These are phyloP conservation scores for Cheilosia grossa DNA, from an alignment of 2,888 invertebrate species.

Conservation along the genomic window DNA sequence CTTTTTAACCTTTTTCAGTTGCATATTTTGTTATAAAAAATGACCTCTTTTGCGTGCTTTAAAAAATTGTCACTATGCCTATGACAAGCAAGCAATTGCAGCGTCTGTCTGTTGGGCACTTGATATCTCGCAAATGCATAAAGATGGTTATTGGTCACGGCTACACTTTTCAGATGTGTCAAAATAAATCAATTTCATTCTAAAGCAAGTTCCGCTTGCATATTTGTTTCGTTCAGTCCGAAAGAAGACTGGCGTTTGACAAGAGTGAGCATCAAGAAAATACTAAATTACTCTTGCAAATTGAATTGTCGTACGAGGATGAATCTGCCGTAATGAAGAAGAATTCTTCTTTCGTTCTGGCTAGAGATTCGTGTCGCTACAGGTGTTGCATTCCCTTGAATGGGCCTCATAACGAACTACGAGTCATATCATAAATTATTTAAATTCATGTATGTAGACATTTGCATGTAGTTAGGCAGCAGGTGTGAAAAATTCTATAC, in stretches of 20 bases:
- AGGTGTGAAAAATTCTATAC: slow-evolving; percentile 28
- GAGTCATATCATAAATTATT: slow-evolving; percentile 54
- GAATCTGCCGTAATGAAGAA: slow-evolving; percentile 29
- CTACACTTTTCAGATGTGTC: too few species aligned
- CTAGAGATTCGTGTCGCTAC: slow-evolving; percentile 35
- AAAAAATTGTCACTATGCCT: too few species aligned
- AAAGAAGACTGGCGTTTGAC: slow-evolving; percentile 8
- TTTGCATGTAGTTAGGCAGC: slow-evolving; percentile 10
- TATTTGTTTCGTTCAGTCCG: neutral
- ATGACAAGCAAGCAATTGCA: too few species aligned
- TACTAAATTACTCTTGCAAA: slow-evolving; percentile 61
- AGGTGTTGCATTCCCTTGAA: slow-evolving; percentile 58
- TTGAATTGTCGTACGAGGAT: slow-evolving; percentile 49
- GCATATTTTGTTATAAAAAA: too few species aligned
- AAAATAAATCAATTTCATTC: too few species aligned
- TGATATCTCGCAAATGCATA: too few species aligned
- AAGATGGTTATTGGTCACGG: too few species aligned
- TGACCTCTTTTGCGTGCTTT: too few species aligned
- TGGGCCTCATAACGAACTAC: slow-evolving; percentile 39
- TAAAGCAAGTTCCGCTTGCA: neutral
- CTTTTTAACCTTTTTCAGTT: too few species aligned
- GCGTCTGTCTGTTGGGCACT: too few species aligned
- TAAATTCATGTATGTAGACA: slow-evolving; percentile 23
- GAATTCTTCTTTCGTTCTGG: slow-evolving; percentile 5
- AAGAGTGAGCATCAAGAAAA: slow-evolving; percentile 51